phyloP scores from a whole-genome alignment of 2,797 vertebrate species.

The Pantherophis vulpinus region DNA sequence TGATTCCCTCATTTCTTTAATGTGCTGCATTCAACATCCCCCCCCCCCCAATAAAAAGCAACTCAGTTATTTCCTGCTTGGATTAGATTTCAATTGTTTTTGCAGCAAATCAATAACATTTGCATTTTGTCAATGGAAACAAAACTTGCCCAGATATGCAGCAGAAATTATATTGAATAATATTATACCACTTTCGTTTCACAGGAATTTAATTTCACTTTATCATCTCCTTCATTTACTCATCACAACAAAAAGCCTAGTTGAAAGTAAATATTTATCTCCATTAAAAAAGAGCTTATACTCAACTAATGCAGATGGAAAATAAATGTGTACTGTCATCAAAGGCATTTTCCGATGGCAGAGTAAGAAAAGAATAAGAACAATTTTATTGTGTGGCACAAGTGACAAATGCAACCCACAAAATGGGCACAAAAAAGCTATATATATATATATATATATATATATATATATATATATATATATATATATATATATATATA shows the following conservation, averaged over 20 bases:
- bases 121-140: constrained; percentile 47
- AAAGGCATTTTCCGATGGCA: neutral
- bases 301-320: neutral
- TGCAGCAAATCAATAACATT: constrained; percentile 53
- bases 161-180: neutral
- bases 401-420: neutral
- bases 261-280: neutral
- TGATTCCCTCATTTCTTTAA: constrained; percentile 46
- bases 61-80: constrained; percentile 36
- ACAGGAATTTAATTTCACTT: constrained; percentile 46
- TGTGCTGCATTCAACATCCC: constrained; percentile 28
- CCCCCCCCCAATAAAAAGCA: constrained; percentile 20
- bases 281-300: neutral
- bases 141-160: neutral
- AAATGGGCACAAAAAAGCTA: neutral
- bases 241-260: constrained; percentile 9
- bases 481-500: too few species aligned
- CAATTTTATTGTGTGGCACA: constrained; percentile 5
- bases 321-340: neutral
- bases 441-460: too few species aligned
- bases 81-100: constrained; percentile 34
- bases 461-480: too few species aligned
- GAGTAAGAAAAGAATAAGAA: neutral
- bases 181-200: constrained; percentile 22
- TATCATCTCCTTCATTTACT: constrained; percentile 17